Evolutionary conservation across 1,140 invertebrate species (phyloP).

Genomic region (Melipona quadrifasciata): DNA sequence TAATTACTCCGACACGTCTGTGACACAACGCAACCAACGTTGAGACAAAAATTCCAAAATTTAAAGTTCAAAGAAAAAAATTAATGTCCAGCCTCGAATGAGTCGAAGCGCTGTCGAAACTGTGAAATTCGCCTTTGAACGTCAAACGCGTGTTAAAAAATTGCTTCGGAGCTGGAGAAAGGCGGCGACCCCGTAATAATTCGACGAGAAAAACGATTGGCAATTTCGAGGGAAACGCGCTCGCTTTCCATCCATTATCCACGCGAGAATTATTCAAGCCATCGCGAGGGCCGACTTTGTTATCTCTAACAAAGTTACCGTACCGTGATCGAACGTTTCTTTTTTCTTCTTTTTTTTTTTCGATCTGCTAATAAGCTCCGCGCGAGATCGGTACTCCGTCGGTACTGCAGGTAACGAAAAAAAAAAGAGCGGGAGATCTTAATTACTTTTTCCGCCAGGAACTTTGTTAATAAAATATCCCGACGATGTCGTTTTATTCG

Average conservation of each 20-base stretch:
- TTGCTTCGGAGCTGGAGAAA: background rate
- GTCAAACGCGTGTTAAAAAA: background rate
- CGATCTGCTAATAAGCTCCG: background rate
- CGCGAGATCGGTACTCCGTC: too few species aligned
- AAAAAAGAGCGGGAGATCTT: background rate
- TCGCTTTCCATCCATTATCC: background rate
- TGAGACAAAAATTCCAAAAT: too few species aligned
- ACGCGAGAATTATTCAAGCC: background rate
- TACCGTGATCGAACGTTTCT: background rate
- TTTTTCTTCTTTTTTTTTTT: background rate
- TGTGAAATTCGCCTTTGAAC: background rate
- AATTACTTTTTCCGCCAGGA: background rate
- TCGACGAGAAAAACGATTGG: background rate
- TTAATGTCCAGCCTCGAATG: background rate
- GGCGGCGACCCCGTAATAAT: background rate
- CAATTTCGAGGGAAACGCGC: background rate
- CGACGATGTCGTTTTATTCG: background rate
- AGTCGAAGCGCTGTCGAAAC: background rate
- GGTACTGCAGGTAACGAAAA: background rate
- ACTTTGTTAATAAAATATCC: background rate
- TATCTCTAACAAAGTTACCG: background rate
- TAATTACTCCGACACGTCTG: background rate
- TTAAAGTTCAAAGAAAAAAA: too few species aligned
- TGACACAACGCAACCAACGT: too few species aligned
- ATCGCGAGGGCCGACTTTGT: too few species aligned